Percentiles rank a stretch among this genome's conserved stretches.
Evolutionary conservation across 2,113 vertebrate genomes (phyloP).

Genomic region (Nerophis lumbriciformis): DNA sequence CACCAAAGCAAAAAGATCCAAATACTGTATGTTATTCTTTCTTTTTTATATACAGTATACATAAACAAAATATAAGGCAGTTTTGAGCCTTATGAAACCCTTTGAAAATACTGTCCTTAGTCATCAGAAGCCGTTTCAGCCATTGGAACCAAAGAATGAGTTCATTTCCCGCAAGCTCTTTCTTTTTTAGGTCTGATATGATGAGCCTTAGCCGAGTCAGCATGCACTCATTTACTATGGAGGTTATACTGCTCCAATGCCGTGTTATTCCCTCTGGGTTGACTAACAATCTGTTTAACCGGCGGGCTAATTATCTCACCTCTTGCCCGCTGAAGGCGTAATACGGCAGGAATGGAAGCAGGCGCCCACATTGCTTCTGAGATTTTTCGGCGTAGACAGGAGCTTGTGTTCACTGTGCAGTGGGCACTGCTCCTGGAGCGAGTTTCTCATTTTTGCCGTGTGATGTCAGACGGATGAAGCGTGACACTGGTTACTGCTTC

Average conservation of each 20-base stretch:
- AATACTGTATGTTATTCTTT: not conserved
- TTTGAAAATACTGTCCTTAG: constrained; percentile 15
- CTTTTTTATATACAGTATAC: not conserved
- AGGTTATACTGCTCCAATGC: constrained; percentile 23
- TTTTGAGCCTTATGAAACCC: constrained; percentile 5
- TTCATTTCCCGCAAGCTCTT: constrained; percentile 17
- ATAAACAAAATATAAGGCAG: not conserved
- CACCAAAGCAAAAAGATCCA: constrained; percentile 34
- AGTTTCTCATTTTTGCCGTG: not conserved
- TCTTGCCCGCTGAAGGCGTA: constrained; percentile 30
- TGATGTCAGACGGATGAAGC: not conserved
- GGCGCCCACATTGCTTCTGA: not conserved
- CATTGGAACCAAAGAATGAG: constrained; percentile 29
- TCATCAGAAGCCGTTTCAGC: constrained; percentile 22
- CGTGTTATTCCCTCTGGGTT: constrained; percentile 28
- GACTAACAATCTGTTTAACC: constrained; percentile 28
- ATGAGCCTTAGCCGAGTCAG: constrained; percentile 25
- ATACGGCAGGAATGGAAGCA: constrained; percentile 33
- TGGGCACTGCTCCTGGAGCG: constrained; percentile 11
- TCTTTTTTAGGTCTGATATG: constrained; percentile 32
- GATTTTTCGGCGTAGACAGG: constrained; percentile 23
- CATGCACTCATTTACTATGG: constrained; percentile 37
- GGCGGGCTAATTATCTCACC: constrained; percentile 37
- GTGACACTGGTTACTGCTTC: not conserved
- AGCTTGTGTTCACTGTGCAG: constrained; percentile 9